A percentile compares a stretch with the other conserved stretches of the same genome.
Evolutionary conservation across 2,888 invertebrate species (phyloP).

Genomic region (Mythimna vitellina): DNA sequence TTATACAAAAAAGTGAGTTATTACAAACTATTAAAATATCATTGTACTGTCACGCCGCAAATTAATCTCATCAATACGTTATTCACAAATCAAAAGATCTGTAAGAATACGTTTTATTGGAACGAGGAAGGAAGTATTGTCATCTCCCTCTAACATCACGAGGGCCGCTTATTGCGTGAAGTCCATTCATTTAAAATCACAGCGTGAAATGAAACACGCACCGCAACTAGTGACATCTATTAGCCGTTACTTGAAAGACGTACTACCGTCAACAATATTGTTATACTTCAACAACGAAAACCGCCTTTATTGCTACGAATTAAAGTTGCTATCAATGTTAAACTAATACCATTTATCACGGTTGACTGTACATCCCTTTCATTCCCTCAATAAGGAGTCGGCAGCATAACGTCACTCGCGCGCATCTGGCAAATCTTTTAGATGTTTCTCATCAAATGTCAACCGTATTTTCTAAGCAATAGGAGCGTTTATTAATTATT

Average conservation of each 20-base stretch:
- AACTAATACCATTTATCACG: background rate
- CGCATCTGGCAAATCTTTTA: conserved; percentile 75
- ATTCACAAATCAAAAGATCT: conserved; percentile 61
- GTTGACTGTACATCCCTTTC: conserved; percentile 64
- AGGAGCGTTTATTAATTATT: conserved; percentile 66
- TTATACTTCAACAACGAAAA: conserved; percentile 7
- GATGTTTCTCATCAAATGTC: conserved; percentile 56
- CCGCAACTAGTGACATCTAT: conserved; percentile 71
- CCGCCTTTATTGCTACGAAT: background rate
- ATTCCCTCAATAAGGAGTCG: conserved; percentile 53
- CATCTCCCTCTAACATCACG: conserved; percentile 65
- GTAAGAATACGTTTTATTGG: conserved; percentile 63
- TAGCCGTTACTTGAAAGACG: conserved; percentile 67
- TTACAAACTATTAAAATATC: conserved; percentile 68
- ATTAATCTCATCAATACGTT: conserved; percentile 71
- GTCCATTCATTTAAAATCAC: conserved; percentile 67
- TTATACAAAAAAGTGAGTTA: conserved; percentile 69
- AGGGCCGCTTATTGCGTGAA: conserved; percentile 52
- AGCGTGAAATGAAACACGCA: conserved; percentile 67
- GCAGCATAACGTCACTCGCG: conserved; percentile 78
- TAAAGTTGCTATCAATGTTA: background rate
- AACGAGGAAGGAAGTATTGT: conserved; percentile 63
- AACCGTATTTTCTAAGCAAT: conserved; percentile 59
- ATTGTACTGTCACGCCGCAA: conserved; percentile 68
- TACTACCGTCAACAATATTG: background rate